phyloP scores from a whole-genome alignment of 2,113 vertebrate species.

The Micromys minutus region DNA sequence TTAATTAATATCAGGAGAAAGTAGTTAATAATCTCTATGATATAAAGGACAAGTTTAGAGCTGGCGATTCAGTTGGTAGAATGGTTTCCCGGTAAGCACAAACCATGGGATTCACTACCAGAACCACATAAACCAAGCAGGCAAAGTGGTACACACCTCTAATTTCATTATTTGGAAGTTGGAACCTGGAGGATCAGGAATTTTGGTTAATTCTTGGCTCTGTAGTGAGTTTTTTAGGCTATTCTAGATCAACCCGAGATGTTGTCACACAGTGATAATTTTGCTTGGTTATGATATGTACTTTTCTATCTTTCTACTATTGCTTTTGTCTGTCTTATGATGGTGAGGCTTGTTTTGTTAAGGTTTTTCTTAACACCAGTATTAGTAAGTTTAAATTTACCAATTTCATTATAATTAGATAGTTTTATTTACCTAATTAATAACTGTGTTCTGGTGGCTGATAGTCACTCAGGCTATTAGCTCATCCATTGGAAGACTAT shows the following conservation, averaged over 20 bases:
- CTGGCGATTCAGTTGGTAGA: background rate
- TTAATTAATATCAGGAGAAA: background rate
- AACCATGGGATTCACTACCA: background rate
- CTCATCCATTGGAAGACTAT: background rate
- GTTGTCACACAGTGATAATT: background rate
- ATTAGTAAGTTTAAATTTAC: background rate
- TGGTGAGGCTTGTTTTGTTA: background rate
- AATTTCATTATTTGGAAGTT: background rate
- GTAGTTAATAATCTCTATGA: background rate
- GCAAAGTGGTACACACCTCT: background rate
- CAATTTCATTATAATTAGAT: background rate
- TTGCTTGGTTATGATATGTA: background rate
- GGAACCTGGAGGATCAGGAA: background rate
- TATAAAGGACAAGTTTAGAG: background rate
- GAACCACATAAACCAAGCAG: background rate
- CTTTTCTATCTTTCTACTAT: background rate
- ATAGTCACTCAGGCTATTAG: background rate
- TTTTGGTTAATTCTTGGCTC: background rate
- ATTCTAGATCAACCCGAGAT: background rate
- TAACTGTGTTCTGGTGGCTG: background rate
- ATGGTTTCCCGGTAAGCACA: background rate
- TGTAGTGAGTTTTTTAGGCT: background rate
- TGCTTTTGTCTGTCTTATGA: background rate
- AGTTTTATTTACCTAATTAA: background rate
- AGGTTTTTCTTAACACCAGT: background rate